Percentiles rank a stretch among this genome's conserved stretches.
phyloP scores from a whole-genome alignment of 2,888 invertebrate genomes.

The Liopterus haemorrhoidalis region DNA sequence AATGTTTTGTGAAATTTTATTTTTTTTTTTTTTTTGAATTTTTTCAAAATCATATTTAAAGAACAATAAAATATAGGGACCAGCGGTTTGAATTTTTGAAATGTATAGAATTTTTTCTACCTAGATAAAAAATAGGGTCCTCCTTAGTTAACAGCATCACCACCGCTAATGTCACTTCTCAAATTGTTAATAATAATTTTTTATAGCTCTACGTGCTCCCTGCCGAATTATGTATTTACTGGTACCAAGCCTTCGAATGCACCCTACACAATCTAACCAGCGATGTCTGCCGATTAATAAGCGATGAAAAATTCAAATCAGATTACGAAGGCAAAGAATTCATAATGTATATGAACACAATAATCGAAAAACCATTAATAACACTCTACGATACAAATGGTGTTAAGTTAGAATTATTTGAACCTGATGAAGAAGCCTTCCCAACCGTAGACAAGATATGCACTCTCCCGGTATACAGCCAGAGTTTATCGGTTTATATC shows the following conservation, averaged over 20 bases:
- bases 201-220: constrained; percentile 53
- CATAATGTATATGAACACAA: constrained; percentile 46
- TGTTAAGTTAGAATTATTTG: constrained; percentile 48
- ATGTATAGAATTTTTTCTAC: no score
- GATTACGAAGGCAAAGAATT: constrained; percentile 47
- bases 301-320: constrained; percentile 50
- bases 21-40: no score
- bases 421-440: constrained; percentile 52
- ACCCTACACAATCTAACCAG: constrained; percentile 48
- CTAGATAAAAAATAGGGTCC: no score
- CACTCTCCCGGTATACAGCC: constrained; percentile 56
- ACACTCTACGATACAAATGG: constrained; percentile 57
- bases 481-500: constrained; percentile 55
- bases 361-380: constrained; percentile 56
- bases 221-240: constrained; percentile 49
- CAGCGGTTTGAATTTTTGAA: no score
- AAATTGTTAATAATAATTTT: constrained; percentile 25
- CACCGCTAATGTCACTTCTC: no score
- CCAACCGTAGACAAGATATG: constrained; percentile 53
- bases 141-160: no score
- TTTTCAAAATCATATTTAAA: no score
- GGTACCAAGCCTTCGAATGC: constrained; percentile 50
- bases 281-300: constrained; percentile 44
- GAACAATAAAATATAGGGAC: no score
- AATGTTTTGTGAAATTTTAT: no score